A percentile compares a stretch with the other conserved stretches of the same genome.
Conservation (phyloP, 2,888 invertebrate genomes). For the Drosophila meridiana region DNA sequence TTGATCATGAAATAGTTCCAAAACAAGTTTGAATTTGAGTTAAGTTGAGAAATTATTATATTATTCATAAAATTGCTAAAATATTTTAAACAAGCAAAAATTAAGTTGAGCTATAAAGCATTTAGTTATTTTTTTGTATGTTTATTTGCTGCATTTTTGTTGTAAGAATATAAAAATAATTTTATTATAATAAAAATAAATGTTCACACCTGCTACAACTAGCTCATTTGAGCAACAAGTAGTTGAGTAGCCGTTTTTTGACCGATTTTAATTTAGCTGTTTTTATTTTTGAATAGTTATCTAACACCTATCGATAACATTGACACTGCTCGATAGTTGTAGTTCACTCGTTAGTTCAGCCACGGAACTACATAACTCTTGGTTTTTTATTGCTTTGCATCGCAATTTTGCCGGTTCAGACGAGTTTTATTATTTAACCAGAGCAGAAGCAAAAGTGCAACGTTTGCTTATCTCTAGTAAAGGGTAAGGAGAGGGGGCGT, state of each 20-base stretch:
- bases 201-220: not conserved
- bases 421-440: constrained; percentile 15
- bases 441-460: constrained; percentile 25
- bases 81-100: not conserved
- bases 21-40: not conserved
- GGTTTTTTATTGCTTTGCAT: constrained; percentile 2
- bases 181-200: no score
- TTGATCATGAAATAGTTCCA: not conserved
- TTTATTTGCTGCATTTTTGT: not conserved
- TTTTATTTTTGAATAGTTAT: not conserved
- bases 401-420: constrained; percentile 53
- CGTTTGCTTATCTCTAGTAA: constrained; percentile 9
- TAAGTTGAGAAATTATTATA: not conserved
- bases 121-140: not conserved
- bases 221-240: not conserved
- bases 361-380: not conserved
- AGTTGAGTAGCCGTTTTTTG: not conserved
- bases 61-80: no score
- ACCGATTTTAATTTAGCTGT: not conserved
- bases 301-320: not conserved
- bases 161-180: no score
- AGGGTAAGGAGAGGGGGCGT: constrained; percentile 33
- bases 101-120: no score
- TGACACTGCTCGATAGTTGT: not conserved
- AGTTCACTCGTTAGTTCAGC: not conserved